These are phyloP conservation scores for Lepidiolamprologus cunningtoni DNA, from an alignment of 2,113 vertebrate species.

Conservation along the genomic window DNA sequence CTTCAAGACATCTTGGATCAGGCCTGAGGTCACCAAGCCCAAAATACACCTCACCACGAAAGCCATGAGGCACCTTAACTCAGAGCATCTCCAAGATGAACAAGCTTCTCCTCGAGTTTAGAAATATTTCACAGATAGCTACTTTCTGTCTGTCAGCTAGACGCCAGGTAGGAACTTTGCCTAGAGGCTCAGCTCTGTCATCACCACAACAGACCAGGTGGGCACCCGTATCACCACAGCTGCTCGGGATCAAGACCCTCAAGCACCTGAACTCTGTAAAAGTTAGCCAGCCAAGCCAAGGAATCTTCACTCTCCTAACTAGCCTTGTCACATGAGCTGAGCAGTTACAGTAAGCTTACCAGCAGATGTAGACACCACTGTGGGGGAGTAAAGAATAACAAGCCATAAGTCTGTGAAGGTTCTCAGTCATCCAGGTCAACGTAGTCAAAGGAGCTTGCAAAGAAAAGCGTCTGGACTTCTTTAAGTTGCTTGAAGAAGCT, in stretches of 20 bases:
- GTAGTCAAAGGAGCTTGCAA: background rate
- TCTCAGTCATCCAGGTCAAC: background rate
- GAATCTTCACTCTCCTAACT: background rate
- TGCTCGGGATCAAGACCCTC: background rate
- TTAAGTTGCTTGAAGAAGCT: background rate
- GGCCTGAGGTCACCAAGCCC: background rate
- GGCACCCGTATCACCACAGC: background rate
- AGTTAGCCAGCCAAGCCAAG: background rate
- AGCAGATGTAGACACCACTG: background rate
- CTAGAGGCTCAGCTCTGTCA: background rate
- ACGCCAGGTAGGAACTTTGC: background rate
- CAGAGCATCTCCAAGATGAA: background rate
- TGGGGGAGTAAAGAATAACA: background rate
- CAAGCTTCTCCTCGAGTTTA: background rate
- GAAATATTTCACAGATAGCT: background rate
- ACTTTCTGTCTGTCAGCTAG: background rate
- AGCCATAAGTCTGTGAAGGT: background rate
- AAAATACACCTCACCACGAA: background rate
- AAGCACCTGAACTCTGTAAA: background rate
- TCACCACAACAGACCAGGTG: background rate
- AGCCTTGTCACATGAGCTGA: background rate
- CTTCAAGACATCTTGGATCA: background rate
- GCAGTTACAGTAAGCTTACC: background rate
- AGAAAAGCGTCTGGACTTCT: background rate
- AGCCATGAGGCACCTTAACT: background rate